Percentiles rank a stretch among this genome's conserved stretches.
phyloP scores from a whole-genome alignment of 92 coral and sea anemone genomes.

The Porites divaricata region DNA sequence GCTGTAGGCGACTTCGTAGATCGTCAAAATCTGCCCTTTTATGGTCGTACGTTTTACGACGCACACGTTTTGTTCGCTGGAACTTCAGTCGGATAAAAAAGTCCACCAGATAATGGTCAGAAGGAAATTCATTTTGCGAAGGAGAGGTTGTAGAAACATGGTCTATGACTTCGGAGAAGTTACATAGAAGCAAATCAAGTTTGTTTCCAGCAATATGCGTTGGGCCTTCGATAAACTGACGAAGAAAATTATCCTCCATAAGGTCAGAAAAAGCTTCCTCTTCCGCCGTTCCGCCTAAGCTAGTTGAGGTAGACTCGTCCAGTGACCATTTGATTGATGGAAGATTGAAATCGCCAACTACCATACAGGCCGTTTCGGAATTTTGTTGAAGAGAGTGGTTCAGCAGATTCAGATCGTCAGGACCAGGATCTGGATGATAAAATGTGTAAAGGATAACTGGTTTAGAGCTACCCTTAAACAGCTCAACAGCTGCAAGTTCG shows the following conservation, averaged over 20 bases:
- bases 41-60: constrained; percentile 34
- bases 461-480: constrained; percentile 18
- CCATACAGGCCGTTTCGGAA: constrained; percentile 17
- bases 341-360: constrained; percentile 44
- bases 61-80: constrained; percentile 43
- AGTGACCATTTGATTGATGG: constrained; percentile 24
- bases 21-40: constrained; percentile 46
- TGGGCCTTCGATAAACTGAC: constrained; percentile 45
- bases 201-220: constrained; percentile 54
- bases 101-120: constrained; percentile 50
- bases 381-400: constrained; percentile 32
- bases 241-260: constrained; percentile 35
- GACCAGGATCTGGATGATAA: constrained; percentile 38
- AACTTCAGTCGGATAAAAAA: constrained; percentile 37
- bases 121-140: constrained; percentile 46
- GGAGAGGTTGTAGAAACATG: constrained; percentile 49
- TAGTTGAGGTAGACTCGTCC: constrained; percentile 22
- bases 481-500: constrained; percentile 30
- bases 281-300: constrained; percentile 33
- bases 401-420: constrained; percentile 28
- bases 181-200: constrained; percentile 53
- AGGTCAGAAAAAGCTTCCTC: constrained; percentile 42
- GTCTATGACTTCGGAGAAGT: constrained; percentile 53
- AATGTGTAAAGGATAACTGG: constrained; percentile 29
- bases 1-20: constrained; percentile 28